Evolutionary conservation across 2,888 invertebrate species (phyloP).

Genomic region (Thymelicus sylvestris): DNA sequence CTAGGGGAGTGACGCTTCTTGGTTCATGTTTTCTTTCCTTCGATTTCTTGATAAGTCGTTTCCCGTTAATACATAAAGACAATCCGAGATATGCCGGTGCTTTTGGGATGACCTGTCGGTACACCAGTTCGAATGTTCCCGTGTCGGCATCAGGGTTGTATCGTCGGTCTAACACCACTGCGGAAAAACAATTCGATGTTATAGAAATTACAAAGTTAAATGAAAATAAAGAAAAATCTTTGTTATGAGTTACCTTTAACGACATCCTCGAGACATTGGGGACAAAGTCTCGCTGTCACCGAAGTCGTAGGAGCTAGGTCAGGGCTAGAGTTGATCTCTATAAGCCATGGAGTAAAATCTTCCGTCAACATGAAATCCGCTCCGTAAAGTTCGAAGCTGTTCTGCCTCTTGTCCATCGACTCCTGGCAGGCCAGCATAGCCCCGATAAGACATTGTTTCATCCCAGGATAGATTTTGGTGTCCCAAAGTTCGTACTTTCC

Average conservation of each 20-base stretch:
- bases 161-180: constrained; percentile 92
- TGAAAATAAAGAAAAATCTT: neutral
- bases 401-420: constrained; percentile 90
- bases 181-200: constrained; percentile 49
- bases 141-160: constrained; percentile 90
- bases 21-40: constrained; percentile 71
- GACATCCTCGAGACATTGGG: constrained; percentile 94
- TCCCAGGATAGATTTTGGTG: constrained; percentile 94
- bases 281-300: constrained; percentile 94
- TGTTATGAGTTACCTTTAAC: constrained; percentile 89
- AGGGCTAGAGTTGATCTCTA: constrained; percentile 97
- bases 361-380: constrained; percentile 98
- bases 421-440: constrained; percentile 95
- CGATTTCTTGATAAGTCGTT: constrained; percentile 82
- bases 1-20: constrained; percentile 60
- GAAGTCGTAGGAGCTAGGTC: constrained; percentile 96
- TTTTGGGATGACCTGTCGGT: constrained; percentile 90
- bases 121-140: constrained; percentile 92
- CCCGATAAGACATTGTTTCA: constrained; percentile 90
- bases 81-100: constrained; percentile 92
- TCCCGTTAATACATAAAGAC: constrained; percentile 88
- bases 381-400: constrained; percentile 97
- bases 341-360: constrained; percentile 94
- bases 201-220: too few relatives aligned
- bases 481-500: constrained; percentile 93